These are phyloP conservation scores for Mohoua ochrocephala DNA, from an alignment of 2,113 vertebrate genomes.

Conservation along the genomic window DNA sequence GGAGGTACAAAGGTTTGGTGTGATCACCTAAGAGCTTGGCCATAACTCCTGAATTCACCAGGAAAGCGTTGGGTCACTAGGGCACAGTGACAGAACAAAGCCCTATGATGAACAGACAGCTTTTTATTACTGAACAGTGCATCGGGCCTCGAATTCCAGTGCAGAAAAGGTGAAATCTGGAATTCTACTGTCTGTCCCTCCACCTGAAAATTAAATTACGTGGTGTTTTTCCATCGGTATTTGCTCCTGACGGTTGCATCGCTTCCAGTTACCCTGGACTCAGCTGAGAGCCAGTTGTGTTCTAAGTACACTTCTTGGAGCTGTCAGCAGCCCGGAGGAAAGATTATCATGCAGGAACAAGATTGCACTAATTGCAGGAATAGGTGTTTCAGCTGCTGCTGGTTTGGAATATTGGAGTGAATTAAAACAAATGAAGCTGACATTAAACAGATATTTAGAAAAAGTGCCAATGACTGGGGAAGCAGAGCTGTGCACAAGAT, in stretches of 20 bases:
- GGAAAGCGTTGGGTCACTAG: neutral
- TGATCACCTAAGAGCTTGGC: neutral
- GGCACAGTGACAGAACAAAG: neutral
- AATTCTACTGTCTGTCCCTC: neutral
- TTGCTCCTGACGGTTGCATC: neutral
- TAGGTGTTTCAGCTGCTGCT: constrained; percentile 38
- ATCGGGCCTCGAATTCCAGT: neutral
- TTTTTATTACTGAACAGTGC: neutral
- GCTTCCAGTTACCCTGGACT: neutral
- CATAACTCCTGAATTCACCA: neutral
- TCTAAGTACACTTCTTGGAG: neutral
- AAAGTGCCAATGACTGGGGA: neutral
- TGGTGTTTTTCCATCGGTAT: neutral
- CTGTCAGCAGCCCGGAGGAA: constrained; percentile 19
- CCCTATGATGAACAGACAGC: neutral
- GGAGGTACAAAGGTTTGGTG: neutral
- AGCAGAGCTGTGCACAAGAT: neutral
- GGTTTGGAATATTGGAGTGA: neutral
- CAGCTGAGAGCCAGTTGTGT: neutral
- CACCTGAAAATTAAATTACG: neutral
- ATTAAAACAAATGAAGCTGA: constrained; percentile 30
- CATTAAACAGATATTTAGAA: neutral
- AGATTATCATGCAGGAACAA: neutral
- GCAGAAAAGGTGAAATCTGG: neutral
- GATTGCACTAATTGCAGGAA: constrained; percentile 56